Base-by-base conservation (phyloP, 53 echinoderm and acorn worm genomes). In the Apostichopus leukothele region DNA sequence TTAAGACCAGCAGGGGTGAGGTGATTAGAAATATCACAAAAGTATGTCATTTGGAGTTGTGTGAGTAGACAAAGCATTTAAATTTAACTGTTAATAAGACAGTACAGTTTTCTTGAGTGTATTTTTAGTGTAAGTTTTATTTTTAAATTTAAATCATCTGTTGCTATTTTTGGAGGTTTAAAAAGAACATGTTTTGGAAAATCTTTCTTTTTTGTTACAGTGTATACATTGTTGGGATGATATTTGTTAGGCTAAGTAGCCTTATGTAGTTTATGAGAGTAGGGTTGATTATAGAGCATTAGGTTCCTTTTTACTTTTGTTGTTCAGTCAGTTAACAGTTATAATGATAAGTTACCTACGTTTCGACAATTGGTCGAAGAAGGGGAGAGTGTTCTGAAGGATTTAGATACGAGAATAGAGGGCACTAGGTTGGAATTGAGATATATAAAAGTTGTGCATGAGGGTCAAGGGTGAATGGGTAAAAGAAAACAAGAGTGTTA, bases 361-460 rank as follows among this genome's bases (percentile, higher is more conserved):
- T 16, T 81, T 81, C 81, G 81, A 81, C 81, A 81, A 19, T 54
- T n/a, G 52, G 81, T 81, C 81, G 81, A 81, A 81, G 81, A 53
- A 81, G 81, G 81, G 81, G 57, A 81, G 81, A 20, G 54, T 81
- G 81, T 81, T 81, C 55, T 67, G 74, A 71, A 75, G 88, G 53
- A 10, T 7, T 9, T 2, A 16, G 0, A 75, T 0, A 21, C 25
- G 75, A 75, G 1, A 10, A 5, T 23, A 5, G 75, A 75, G 75
- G 21, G 75, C 75, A 20, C 25, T 25, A 25, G n/a, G n/a, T n/a
- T n/a, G n/a, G n/a, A n/a, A n/a, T n/a, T 25, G 25, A 25, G 25
- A 25, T 25, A 25, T 25, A 25, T 0, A 25, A 25, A 25, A 25
- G 25, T 25, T 25, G 25, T 25, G 25, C 0, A 0, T 25, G 1